phyloP scores from a whole-genome alignment of 2,113 vertebrate species.

The Eupsittula cactorum region DNA sequence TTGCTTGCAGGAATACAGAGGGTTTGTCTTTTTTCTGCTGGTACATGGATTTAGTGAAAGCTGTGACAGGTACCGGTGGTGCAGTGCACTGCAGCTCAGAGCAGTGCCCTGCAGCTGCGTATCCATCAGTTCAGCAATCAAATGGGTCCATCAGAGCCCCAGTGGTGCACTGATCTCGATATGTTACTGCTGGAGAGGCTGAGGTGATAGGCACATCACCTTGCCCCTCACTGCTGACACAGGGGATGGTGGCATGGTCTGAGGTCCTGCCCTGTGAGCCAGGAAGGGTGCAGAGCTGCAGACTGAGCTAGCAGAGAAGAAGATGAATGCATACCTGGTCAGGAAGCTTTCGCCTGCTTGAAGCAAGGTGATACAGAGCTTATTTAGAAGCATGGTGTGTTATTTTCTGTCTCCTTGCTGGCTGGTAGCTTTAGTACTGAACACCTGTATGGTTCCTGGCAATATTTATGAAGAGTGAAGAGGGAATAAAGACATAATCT shows the following conservation, averaged over 20 bases:
- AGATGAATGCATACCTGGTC: neutral
- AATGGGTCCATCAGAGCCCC: accelerated
- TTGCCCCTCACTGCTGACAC: neutral
- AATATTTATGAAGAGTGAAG: neutral
- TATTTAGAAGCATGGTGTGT: neutral
- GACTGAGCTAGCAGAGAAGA: neutral
- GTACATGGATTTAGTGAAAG: accelerated
- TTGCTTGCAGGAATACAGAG: neutral
- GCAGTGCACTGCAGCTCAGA: neutral
- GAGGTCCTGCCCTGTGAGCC: neutral
- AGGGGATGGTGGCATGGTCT: accelerated
- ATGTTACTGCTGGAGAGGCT: neutral
- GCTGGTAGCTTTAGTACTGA: neutral
- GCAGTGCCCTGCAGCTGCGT: neutral
- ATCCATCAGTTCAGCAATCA: neutral
- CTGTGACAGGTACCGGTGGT: neutral
- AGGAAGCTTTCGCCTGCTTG: slow-evolving; percentile 7
- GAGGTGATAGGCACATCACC: accelerated
- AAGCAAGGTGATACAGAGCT: slow-evolving; percentile 1
- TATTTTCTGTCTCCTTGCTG: neutral
- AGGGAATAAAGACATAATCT: neutral
- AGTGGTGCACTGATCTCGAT: neutral
- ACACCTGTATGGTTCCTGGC: neutral
- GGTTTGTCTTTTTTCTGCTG: neutral
- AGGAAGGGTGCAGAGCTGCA: neutral